phyloP scores from a whole-genome alignment of 2,797 vertebrate species.

The Luscinia megarhynchos region DNA sequence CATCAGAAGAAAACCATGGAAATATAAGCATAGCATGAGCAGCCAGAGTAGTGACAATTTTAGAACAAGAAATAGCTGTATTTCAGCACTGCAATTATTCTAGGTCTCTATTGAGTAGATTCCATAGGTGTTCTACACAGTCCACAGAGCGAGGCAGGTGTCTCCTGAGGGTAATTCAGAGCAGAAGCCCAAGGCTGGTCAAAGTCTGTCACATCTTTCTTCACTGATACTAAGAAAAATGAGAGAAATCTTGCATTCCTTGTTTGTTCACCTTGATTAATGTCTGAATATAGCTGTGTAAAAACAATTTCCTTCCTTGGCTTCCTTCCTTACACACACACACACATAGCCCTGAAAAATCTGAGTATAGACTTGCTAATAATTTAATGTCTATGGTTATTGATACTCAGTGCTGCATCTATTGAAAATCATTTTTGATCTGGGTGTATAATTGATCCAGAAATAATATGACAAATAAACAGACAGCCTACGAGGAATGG shows the following conservation, averaged over 20 bases:
- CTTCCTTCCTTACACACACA: neutral
- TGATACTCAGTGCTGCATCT: neutral
- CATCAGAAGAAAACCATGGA: neutral
- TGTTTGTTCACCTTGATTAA: neutral
- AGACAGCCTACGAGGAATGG: neutral
- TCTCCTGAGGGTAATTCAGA: neutral
- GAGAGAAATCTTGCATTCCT: neutral
- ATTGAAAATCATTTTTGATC: neutral
- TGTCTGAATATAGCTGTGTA: neutral
- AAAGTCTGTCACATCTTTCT: neutral
- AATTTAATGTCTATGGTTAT: neutral
- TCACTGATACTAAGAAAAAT: neutral
- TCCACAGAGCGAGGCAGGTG: rapidly evolving
- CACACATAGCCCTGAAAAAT: neutral
- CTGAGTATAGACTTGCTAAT: neutral
- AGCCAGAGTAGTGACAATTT: neutral
- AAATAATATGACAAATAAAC: neutral
- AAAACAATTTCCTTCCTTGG: neutral
- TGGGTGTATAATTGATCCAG: neutral
- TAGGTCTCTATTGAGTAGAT: neutral
- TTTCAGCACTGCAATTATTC: neutral
- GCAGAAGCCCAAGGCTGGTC: neutral
- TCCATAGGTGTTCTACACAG: neutral
- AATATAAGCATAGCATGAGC: neutral
- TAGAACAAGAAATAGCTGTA: neutral